These are phyloP conservation scores for Salticus scenicus DNA, from an alignment of 2,888 invertebrate species.

Conservation along the genomic window DNA sequence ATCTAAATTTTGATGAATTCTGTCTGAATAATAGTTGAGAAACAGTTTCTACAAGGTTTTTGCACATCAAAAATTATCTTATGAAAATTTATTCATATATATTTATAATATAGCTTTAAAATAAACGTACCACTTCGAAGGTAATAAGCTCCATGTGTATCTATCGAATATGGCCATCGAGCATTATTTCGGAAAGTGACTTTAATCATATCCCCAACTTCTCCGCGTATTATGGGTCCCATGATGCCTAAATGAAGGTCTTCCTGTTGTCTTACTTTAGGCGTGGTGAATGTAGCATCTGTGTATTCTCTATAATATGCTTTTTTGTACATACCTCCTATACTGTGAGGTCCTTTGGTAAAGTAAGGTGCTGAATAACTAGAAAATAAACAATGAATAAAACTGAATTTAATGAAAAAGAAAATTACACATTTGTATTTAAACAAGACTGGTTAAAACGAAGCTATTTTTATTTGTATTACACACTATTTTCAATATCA, in stretches of 20 bases:
- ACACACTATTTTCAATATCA: no score
- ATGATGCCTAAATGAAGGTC: slow-evolving; percentile 66
- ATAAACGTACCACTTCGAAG: slow-evolving; percentile 52
- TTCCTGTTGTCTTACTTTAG: slow-evolving; percentile 34
- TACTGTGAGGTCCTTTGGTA: slow-evolving; percentile 38
- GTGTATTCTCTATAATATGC: slow-evolving; percentile 70
- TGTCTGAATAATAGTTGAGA: no score
- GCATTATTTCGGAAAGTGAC: slow-evolving; percentile 70
- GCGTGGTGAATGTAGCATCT: slow-evolving; percentile 63
- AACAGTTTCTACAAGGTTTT: no score
- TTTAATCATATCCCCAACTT: slow-evolving; percentile 73
- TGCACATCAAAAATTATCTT: no score
- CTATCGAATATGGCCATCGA: slow-evolving; percentile 60
- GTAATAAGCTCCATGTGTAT: slow-evolving; percentile 70
- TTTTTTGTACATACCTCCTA: slow-evolving; percentile 70
- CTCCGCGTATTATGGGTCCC: slow-evolving; percentile 74
- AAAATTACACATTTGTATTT: no score
- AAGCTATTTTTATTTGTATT: no score
- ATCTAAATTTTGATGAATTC: no score
- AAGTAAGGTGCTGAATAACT: slow-evolving; percentile 60
- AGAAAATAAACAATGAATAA: slow-evolving; percentile 14
- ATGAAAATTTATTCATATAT: no score
- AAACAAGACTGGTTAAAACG: no score
- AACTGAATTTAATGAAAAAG: no score
- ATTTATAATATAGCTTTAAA: no score